Conservation (phyloP, 2,888 invertebrate species). For the Hydrotaea diabolus region DNA sequence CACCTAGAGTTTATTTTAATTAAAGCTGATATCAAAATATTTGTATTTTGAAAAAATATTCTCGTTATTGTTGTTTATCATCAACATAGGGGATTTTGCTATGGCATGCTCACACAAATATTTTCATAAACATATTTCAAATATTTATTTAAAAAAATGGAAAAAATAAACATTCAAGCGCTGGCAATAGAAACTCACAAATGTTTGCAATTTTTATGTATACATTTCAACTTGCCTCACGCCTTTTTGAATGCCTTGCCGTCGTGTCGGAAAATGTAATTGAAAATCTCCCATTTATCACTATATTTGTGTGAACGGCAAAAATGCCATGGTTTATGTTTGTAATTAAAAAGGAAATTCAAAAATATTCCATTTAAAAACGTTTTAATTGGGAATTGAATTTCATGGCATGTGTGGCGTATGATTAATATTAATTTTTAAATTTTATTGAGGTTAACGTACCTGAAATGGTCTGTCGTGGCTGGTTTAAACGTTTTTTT, state of each 20-base stretch:
- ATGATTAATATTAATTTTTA: conserved; percentile 15
- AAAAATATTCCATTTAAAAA: not conserved
- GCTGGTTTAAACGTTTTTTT: too few relatives aligned
- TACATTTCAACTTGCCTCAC: not conserved
- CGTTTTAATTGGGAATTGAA: conserved; percentile 5
- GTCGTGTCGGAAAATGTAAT: not conserved
- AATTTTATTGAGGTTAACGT: too few relatives aligned
- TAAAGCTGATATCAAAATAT: not conserved
- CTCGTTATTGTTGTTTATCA: not conserved
- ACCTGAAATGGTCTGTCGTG: too few relatives aligned
- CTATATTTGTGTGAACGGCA: not conserved
- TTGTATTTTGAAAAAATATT: not conserved
- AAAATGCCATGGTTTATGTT: not conserved
- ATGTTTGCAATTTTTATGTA: not conserved
- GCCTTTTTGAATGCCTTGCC: not conserved
- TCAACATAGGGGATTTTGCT: not conserved
- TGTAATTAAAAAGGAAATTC: not conserved
- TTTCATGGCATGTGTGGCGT: conserved; percentile 12
- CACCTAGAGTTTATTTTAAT: not conserved
- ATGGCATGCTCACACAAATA: not conserved
- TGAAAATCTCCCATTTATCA: not conserved
- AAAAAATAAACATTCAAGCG: not conserved
- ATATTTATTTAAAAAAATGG: not conserved
- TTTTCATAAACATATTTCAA: not conserved
- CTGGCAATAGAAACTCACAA: not conserved